Evolutionary conservation across 2,888 invertebrate species (phyloP), one percentile per base, ranked within the genome.

Genomic region (Ernsta delagoae): DNA sequence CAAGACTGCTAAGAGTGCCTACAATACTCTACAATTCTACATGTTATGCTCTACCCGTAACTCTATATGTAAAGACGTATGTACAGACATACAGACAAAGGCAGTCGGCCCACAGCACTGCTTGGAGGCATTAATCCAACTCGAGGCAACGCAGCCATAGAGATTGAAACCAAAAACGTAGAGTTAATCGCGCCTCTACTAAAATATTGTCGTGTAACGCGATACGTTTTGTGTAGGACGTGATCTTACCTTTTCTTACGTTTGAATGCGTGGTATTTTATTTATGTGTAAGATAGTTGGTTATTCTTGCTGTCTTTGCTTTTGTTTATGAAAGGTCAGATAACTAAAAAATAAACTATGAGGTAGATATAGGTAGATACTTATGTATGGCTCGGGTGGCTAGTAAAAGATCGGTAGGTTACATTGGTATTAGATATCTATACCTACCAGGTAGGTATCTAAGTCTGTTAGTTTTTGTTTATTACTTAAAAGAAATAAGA

Each of bases 171-270:
- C 62, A 63, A 63, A 68, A 63, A 62, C 68, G 50, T 63, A 59
- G 50, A 68, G 68, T 68, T 68, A 62, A 68, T 68, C 68, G 68
- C 62, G 57, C 7, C 68, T 48, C 62, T 41, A 57, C 65, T 74
- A 65, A 74, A 71, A 74, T 73, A 74, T 72, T 71, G 71, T 56
- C 69, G 39, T 60, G 73, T 70, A 73, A 74, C 73, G 75, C 74
- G 78, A 79, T 76, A 74, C 65, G 62, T 63, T 68, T 50, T 63
- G 68, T 63, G 68, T 68, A 59, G 62, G 61, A 57, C 68, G 48
- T 16, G 48, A 50, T 31, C 31, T 54, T 54, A 31, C 12, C 16
- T 65, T 54, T 43, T 16, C 11, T 60, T 43, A 16, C 34, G 34
- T 12, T 39, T 24, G 53, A 36, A 8, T 45, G 5, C 16, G 45